A percentile compares a stretch with the other conserved stretches of the same genome.
phyloP scores from a whole-genome alignment of 2,113 vertebrate genomes.

The Oncorhynchus gorbuscha region DNA sequence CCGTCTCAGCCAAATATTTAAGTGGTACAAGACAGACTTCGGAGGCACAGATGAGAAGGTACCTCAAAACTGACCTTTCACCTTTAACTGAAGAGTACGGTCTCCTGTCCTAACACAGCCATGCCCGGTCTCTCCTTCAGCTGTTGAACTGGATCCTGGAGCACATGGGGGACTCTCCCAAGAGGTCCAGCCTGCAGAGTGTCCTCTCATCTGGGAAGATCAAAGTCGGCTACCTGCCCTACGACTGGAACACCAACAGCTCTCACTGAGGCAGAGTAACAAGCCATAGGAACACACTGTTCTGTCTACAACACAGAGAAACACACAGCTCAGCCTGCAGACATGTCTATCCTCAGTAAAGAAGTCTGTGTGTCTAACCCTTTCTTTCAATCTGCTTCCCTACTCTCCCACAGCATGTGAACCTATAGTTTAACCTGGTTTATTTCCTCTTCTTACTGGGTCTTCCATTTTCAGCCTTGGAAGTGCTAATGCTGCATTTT shows the following conservation, averaged over 20 bases:
- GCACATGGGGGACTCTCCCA: slow-evolving; percentile 74
- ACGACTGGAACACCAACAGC: slow-evolving; percentile 78
- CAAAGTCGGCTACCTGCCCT: slow-evolving; percentile 76
- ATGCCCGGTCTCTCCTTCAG: slow-evolving; percentile 43
- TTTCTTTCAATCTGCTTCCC: neutral
- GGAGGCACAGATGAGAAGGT: slow-evolving; percentile 79
- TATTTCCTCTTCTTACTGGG: slow-evolving; percentile 27
- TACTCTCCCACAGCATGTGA: neutral
- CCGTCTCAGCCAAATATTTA: slow-evolving; percentile 78
- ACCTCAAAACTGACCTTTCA: slow-evolving; percentile 12
- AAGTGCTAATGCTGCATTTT: slow-evolving; percentile 44
- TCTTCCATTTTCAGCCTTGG: slow-evolving; percentile 48
- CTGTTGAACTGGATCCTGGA: slow-evolving; percentile 75
- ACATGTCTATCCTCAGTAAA: neutral
- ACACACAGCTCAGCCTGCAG: neutral
- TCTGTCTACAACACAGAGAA: neutral
- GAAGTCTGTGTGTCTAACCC: neutral
- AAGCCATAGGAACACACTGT: slow-evolving; percentile 50
- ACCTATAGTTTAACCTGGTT: neutral
- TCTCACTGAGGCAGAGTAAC: slow-evolving; percentile 56
- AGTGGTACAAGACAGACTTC: slow-evolving; percentile 80
- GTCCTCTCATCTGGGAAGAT: slow-evolving; percentile 66
- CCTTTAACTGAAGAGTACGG: neutral
- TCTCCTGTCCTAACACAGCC: too few relatives aligned
- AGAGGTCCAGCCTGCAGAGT: slow-evolving; percentile 70